Conservation (phyloP, 2,797 vertebrate genomes). For the Pteropus rufus region DNA sequence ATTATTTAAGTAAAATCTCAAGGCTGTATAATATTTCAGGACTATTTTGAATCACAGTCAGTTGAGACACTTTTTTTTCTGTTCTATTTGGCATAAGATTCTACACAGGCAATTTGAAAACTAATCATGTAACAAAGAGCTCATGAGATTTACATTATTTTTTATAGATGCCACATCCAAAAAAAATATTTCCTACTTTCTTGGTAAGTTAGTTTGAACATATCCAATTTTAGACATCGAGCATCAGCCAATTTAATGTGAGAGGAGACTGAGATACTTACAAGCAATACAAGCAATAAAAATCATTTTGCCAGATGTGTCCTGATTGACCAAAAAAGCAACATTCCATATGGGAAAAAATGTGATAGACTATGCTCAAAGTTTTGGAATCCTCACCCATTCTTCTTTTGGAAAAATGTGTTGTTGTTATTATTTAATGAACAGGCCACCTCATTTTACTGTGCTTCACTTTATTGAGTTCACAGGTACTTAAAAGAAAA, state of each 20-base stretch:
- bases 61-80: slow-evolving; percentile 52
- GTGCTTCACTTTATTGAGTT: neutral
- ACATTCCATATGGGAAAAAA: neutral
- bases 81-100: slow-evolving; percentile 53
- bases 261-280: neutral
- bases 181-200: slow-evolving; percentile 57
- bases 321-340: slow-evolving; percentile 39
- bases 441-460: neutral
- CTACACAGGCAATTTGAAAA: slow-evolving; percentile 67
- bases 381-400: neutral
- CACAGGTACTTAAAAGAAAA: neutral
- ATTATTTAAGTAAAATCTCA: slow-evolving; percentile 70
- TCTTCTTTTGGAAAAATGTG: neutral
- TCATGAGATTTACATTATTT: slow-evolving; percentile 35
- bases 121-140: slow-evolving; percentile 50
- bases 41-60: slow-evolving; percentile 66
- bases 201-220: slow-evolving; percentile 32
- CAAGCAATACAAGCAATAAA: slow-evolving; percentile 26
- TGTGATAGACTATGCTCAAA: neutral
- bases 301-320: slow-evolving; percentile 57
- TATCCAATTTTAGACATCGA: slow-evolving; percentile 29
- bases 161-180: slow-evolving; percentile 52
- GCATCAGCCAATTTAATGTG: neutral
- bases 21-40: slow-evolving; percentile 5
- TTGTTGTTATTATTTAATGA: neutral